A percentile compares a stretch with the other conserved stretches of the same genome.
Conservation (phyloP, 2,888 invertebrate species). For the Scaptomyza polygonia region DNA sequence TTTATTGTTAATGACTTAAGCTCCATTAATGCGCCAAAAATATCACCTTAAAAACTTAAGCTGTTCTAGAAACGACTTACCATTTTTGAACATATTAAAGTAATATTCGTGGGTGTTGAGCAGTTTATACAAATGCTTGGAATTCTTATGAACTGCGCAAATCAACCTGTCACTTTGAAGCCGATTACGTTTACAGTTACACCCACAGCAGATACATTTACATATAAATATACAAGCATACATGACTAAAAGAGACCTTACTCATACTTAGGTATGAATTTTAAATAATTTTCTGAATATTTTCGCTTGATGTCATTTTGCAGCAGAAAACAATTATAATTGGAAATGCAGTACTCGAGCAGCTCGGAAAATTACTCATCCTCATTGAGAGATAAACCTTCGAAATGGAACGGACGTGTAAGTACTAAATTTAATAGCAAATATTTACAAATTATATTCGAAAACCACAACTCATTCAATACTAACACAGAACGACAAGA, state of each 20-base stretch:
- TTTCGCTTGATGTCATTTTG: slow-evolving; percentile 55
- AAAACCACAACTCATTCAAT: too few species aligned
- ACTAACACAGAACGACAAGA: slow-evolving; percentile 77
- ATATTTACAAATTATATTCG: neutral
- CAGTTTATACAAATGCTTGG: slow-evolving; percentile 55
- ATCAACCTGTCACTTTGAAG: slow-evolving; percentile 60
- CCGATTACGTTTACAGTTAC: slow-evolving; percentile 59
- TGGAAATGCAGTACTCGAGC: slow-evolving; percentile 81
- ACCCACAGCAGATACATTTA: slow-evolving; percentile 26
- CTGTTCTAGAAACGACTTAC: slow-evolving; percentile 43
- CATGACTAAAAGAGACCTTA: slow-evolving; percentile 26
- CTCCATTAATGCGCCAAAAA: slow-evolving; percentile 68
- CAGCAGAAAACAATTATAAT: slow-evolving; percentile 65
- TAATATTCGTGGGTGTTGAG: slow-evolving; percentile 44
- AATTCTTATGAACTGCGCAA: slow-evolving; percentile 65
- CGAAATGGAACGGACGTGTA: slow-evolving; percentile 80
- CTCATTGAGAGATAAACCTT: slow-evolving; percentile 74
- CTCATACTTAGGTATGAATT: slow-evolving; percentile 44
- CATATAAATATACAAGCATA: slow-evolving; percentile 16
- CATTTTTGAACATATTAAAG: slow-evolving; percentile 62
- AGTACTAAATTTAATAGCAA: slow-evolving; percentile 2
- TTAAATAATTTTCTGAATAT: slow-evolving; percentile 39
- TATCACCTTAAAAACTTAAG: slow-evolving; percentile 51
- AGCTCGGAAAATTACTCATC: slow-evolving; percentile 82
- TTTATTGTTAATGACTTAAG: slow-evolving; percentile 69